Evolutionary conservation across 2,797 vertebrate genomes (phyloP).

Genomic region (Todus mexicanus): DNA sequence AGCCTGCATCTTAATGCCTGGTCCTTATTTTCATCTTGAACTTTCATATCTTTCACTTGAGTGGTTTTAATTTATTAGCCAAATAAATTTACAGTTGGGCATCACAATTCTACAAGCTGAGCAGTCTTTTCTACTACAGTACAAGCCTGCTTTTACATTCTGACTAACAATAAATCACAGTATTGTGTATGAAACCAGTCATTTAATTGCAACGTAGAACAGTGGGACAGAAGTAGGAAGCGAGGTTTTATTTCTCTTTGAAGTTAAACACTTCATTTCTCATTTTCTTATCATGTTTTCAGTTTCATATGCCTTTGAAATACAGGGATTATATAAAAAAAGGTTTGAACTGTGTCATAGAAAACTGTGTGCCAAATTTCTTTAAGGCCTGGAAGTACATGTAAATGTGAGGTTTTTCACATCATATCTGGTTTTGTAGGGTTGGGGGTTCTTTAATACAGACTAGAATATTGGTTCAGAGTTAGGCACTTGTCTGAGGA

Average conservation of each 20-base stretch:
- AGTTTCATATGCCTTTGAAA: constrained; percentile 62
- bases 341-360: constrained; percentile 23
- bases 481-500: not conserved
- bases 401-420: not conserved
- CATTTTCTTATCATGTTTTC: constrained; percentile 48
- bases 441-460: constrained; percentile 45
- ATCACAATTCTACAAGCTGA: not conserved
- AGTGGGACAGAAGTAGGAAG: constrained; percentile 8
- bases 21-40: not conserved
- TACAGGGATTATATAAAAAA: constrained; percentile 40
- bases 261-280: constrained; percentile 24
- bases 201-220: not conserved
- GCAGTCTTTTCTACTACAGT: not conserved
- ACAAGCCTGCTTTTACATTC: not conserved
- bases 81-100: not conserved
- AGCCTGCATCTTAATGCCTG: not conserved
- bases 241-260: constrained; percentile 29
- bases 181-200: not conserved
- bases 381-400: constrained; percentile 10
- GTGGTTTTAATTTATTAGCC: not conserved
- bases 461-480: constrained; percentile 19
- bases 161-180: not conserved
- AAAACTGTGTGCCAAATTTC: constrained; percentile 14
- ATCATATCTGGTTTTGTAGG: not conserved
- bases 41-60: not conserved